These are phyloP conservation scores for Pristionchus entomophagus DNA, from an alignment of 2,888 invertebrate genomes.

Conservation along the genomic window DNA sequence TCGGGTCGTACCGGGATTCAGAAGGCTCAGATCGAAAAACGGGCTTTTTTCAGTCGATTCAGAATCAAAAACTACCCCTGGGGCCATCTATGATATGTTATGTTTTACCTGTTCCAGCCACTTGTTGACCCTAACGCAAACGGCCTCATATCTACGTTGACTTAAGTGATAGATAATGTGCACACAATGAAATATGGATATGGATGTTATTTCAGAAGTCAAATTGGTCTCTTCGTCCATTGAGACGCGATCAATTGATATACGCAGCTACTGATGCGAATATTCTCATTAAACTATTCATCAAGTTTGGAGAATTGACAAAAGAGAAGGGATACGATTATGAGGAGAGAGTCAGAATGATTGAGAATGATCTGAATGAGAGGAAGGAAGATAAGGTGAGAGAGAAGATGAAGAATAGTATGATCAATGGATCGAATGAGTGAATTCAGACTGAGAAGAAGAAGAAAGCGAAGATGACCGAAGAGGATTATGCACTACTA, in stretches of 20 bases:
- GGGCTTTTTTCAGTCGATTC: too few species aligned
- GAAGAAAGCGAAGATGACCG: conserved; percentile 38
- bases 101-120: too few species aligned
- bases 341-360: neutral
- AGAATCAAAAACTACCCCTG: too few species aligned
- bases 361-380: conserved; percentile 41
- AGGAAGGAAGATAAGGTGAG: conserved; percentile 5
- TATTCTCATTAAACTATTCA: neutral
- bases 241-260: neutral
- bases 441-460: conserved; percentile 7
- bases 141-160: too few species aligned
- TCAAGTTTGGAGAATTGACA: neutral
- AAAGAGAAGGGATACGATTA: neutral
- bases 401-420: neutral
- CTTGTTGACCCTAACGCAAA: too few species aligned
- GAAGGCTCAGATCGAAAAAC: too few species aligned
- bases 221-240: conserved; percentile 34
- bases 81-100: too few species aligned
- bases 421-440: neutral
- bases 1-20: too few species aligned
- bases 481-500: conserved; percentile 38
- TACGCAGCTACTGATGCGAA: conserved; percentile 32
- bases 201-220: neutral
- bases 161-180: too few species aligned
- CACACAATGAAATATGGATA: too few species aligned